These are phyloP conservation scores for Sebastes minor DNA, from an alignment of 2,797 vertebrate species.

Conservation along the genomic window DNA sequence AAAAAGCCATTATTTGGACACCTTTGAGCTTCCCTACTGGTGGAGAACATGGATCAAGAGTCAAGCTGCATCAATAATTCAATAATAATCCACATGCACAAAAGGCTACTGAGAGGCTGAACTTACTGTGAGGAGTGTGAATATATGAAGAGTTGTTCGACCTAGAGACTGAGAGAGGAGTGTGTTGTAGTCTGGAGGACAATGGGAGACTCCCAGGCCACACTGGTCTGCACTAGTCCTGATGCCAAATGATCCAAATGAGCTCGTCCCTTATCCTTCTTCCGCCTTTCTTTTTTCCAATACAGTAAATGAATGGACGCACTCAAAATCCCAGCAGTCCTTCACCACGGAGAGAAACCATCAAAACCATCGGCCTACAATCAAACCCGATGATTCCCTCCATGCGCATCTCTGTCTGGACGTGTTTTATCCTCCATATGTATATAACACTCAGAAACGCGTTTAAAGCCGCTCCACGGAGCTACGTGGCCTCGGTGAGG, in stretches of 20 bases:
- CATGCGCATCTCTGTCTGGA: constrained; percentile 20
- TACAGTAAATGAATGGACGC: constrained; percentile 64
- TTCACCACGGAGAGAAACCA: background rate
- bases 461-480: background rate
- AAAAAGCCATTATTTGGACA: background rate
- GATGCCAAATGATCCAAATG: constrained; percentile 45
- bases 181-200: constrained; percentile 46
- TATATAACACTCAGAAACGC: background rate
- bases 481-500: constrained; percentile 61
- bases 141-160: constrained; percentile 28
- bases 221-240: constrained; percentile 38
- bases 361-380: constrained; percentile 53
- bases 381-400: constrained; percentile 25
- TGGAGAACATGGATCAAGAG: background rate
- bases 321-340: constrained; percentile 8
- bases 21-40: background rate
- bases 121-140: constrained; percentile 38
- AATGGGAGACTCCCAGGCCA: constrained; percentile 72
- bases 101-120: constrained; percentile 1
- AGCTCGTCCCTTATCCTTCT: background rate
- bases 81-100: constrained; percentile 31
- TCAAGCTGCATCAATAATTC: constrained; percentile 25
- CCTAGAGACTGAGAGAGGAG: constrained; percentile 18
- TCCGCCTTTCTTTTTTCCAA: background rate
- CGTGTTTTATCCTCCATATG: background rate